These are phyloP conservation scores for Cephus pygmeus DNA, from an alignment of 2,888 invertebrate species.

Conservation along the genomic window DNA sequence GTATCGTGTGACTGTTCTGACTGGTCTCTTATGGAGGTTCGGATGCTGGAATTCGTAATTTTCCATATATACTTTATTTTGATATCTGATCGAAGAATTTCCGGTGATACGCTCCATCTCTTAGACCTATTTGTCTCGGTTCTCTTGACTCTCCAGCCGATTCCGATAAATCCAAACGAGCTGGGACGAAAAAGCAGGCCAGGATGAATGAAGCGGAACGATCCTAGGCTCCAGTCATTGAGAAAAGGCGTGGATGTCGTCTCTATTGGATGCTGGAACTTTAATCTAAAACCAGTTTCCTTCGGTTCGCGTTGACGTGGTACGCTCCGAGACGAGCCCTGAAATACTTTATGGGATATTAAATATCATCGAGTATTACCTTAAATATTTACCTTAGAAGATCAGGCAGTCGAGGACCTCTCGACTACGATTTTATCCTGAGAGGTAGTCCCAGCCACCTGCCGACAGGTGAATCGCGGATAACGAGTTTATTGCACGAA, in stretches of 20 bases:
- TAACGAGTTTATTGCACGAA: background rate
- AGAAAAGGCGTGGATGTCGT: background rate
- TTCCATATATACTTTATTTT: too few relatives aligned
- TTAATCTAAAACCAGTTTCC: background rate
- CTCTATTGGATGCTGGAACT: background rate
- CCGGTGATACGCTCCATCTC: background rate
- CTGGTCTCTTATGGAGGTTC: too few relatives aligned
- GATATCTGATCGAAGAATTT: background rate
- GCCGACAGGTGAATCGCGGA: background rate
- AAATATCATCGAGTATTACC: background rate
- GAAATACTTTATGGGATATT: background rate
- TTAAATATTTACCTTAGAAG: background rate
- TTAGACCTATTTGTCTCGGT: background rate
- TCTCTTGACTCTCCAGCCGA: background rate
- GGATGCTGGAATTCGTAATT: background rate
- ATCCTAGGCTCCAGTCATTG: background rate
- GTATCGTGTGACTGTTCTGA: too few relatives aligned
- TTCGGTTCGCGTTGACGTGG: background rate
- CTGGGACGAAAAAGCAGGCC: background rate
- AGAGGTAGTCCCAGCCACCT: background rate
- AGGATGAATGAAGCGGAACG: constrained; percentile 29
- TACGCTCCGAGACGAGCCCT: background rate
- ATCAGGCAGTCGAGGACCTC: background rate
- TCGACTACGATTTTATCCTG: background rate
- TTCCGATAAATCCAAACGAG: background rate